Base-by-base conservation (phyloP, 2,888 invertebrate genomes). In the Girardia tigrina region DNA sequence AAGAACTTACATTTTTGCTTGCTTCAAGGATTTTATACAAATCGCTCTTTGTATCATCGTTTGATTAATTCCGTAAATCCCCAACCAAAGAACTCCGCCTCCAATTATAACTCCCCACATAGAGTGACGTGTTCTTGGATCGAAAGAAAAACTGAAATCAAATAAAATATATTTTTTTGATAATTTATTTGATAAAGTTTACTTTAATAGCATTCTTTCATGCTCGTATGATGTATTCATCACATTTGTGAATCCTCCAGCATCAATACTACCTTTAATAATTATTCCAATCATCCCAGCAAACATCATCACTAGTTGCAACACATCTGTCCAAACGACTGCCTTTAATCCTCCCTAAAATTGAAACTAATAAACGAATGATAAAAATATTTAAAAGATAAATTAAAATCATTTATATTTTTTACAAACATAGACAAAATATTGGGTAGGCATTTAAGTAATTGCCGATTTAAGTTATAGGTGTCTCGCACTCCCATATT, bases 341-440 rank as follows among this genome's bases (percentile, higher is more conserved):
- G 75, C 70, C 26, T 75, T 75, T 2, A 75, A 71, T 4, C 75
- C 75, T 2, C 75, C 75, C 75, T 75, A 28, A 73, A 71, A n/a
- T n/a, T n/a, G n/a, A n/a, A n/a, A n/a, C n/a, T n/a, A n/a, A n/a
- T n/a, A n/a, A n/a, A n/a, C n/a, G n/a, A n/a, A n/a, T n/a, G n/a
- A n/a, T n/a, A n/a, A n/a, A n/a, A n/a, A n/a, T n/a, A n/a, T n/a
- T n/a, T n/a, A n/a, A n/a, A n/a, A n/a, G n/a, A n/a, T n/a, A n/a
- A n/a, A n/a, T n/a, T n/a, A n/a, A n/a, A n/a, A n/a, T n/a, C n/a
- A n/a, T n/a, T n/a, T n/a, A n/a, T n/a, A n/a, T n/a, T n/a, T n/a
- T n/a, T n/a, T n/a, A n/a, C n/a, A n/a, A n/a, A n/a, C n/a, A n/a
- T n/a, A n/a, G n/a, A n/a, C n/a, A n/a, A n/a, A n/a, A n/a, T n/a